Conservation (phyloP, 2,797 vertebrate species). For the Adelosebastes latens region DNA sequence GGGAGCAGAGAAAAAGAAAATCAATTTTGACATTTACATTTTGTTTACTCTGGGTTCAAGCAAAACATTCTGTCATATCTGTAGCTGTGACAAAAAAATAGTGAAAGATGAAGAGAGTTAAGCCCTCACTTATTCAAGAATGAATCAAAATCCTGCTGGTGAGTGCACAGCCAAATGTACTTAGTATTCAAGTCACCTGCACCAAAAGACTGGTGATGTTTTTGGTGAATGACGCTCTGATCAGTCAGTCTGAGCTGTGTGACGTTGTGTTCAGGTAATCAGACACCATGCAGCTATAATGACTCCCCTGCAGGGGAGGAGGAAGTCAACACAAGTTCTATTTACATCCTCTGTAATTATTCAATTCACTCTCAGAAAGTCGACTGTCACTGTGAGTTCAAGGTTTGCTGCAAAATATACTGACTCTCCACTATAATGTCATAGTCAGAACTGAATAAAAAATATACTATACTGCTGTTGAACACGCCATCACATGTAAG, state of each 20-base stretch:
- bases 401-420: conserved; percentile 10
- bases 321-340: conserved; percentile 60
- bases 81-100: neutral
- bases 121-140: neutral
- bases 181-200: neutral
- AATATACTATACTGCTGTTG: neutral
- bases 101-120: neutral
- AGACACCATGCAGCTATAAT: conserved; percentile 68
- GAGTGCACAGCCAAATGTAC: neutral
- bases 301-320: conserved; percentile 45
- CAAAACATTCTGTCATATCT: neutral
- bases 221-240: neutral
- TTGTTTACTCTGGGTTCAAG: neutral
- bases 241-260: conserved; percentile 36
- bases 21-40: neutral
- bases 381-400: conserved; percentile 19
- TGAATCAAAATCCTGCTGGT: neutral
- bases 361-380: conserved; percentile 63
- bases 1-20: neutral
- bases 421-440: neutral
- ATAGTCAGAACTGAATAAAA: neutral
- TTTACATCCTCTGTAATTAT: conserved; percentile 73
- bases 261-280: conserved; percentile 68
- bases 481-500: neutral
- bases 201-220: neutral